Evolutionary conservation across 2,113 vertebrate genomes (phyloP), one percentile per base, ranked within the genome.

Genomic region (Oxyruncus cristatus): DNA sequence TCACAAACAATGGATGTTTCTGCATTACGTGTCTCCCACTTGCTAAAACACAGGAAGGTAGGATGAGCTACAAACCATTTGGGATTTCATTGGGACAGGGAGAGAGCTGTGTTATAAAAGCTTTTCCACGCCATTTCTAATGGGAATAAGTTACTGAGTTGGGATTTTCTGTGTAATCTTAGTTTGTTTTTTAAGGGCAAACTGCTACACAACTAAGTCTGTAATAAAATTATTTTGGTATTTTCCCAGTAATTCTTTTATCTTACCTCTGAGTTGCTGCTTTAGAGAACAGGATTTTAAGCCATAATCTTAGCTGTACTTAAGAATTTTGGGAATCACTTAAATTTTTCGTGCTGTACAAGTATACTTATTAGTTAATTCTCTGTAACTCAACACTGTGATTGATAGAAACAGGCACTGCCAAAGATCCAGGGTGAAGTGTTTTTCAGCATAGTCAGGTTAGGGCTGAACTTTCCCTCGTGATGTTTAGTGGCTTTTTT

Each of bases 21-120:
- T 99, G 98, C 88, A 97, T 99, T 92, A 97, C 98, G 94, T 98
- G 99, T 79, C 98, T 99, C 56, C 98, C 98, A n/a, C 97, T 99
- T 97, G 96, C 94, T 90, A 98, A 98, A 95, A 98, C 98, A 5
- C 97, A 99, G 75, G 98, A 97, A 98, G 99, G 99, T 99, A 98
- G 76, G 96, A 89, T 5, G 16, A 94, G 41, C 42, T 55, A 17
- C 41, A 85, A 28, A 46, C 2, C 33, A 17, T 16, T 8, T 44
- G 72, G 28, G 12, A 41, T 83, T 90, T 78, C 65, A 20, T 6
- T 77, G 44, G 33, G 47, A n/a, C 37, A 47, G 9, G 19, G 68
- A 85, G 68, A 85, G 8, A 61, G 4, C 15, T 65, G 24, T 33
- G 9, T 49, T 61, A 6, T 72, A 44, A 85, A 50, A 37, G 23